Evolutionary conservation across 2,888 invertebrate species (phyloP).

Genomic region (Ormyrus pomaceus): DNA sequence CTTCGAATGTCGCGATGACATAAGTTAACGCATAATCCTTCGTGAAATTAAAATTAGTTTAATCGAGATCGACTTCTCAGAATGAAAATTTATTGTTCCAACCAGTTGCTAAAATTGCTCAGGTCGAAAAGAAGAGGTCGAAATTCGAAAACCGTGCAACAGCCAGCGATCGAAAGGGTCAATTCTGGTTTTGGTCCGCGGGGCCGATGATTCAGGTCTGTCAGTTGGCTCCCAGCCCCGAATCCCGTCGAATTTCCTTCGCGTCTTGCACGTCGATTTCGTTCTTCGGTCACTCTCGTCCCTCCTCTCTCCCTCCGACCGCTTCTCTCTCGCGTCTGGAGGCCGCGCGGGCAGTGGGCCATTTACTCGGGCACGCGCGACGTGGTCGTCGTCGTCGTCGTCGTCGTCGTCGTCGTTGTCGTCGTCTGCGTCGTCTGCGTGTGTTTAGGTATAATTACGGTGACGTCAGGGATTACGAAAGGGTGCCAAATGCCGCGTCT

Average conservation of each 20-base stretch:
- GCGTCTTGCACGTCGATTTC: too few relatives aligned
- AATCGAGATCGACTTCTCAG: too few relatives aligned
- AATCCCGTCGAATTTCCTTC: background rate
- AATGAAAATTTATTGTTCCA: too few relatives aligned
- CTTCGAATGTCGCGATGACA: too few relatives aligned
- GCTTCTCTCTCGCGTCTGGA: constrained; percentile 52
- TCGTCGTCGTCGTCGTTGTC: background rate
- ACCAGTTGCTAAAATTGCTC: too few relatives aligned
- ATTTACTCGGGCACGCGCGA: constrained; percentile 14
- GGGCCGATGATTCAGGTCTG: background rate
- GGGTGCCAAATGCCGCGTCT: constrained; percentile 68
- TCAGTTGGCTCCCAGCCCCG: background rate
- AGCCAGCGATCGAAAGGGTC: background rate
- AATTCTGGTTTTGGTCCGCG: constrained; percentile 2
- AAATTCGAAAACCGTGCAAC: too few relatives aligned
- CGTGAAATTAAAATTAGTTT: too few relatives aligned
- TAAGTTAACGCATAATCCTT: too few relatives aligned
- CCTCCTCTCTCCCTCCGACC: background rate
- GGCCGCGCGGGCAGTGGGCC: constrained; percentile 50
- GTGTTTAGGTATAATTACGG: constrained; percentile 65
- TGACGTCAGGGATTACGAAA: constrained; percentile 64
- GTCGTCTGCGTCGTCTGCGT: constrained; percentile 49
- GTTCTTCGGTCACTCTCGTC: background rate
- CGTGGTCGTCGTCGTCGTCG: constrained; percentile 40
- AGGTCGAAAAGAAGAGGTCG: too few relatives aligned